phyloP scores from a whole-genome alignment of 2,797 vertebrate species.

The Urophycis tenuis region DNA sequence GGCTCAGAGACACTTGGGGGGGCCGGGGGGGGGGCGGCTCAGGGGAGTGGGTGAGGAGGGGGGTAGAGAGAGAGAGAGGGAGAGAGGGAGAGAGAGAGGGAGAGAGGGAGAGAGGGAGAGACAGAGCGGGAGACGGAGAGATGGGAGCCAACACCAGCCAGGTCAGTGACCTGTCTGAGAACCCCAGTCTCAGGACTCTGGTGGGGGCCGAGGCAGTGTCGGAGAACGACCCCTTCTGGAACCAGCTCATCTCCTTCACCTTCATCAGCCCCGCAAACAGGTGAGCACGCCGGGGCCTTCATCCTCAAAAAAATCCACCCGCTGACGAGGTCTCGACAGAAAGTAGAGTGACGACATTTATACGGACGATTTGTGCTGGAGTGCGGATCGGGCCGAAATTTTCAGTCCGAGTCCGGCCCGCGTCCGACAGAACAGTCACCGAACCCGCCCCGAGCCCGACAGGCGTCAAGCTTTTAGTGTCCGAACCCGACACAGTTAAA shows the following conservation, averaged over 20 bases:
- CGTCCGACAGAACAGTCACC: too few relatives aligned
- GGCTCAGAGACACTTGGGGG: background rate
- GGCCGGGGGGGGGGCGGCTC: background rate
- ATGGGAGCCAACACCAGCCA: slow-evolving; percentile 97
- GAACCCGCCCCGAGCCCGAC: too few relatives aligned
- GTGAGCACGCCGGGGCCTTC: slow-evolving; percentile 54
- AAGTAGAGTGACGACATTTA: too few relatives aligned
- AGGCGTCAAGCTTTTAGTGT: too few relatives aligned
- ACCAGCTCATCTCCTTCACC: slow-evolving; percentile 96
- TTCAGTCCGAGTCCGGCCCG: too few relatives aligned
- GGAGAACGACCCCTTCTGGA: slow-evolving; percentile 97
- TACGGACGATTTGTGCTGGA: background rate
- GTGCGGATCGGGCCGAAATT: background rate
- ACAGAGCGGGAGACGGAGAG: slow-evolving; percentile 44
- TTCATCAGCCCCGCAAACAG: slow-evolving; percentile 90
- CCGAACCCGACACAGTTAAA: too few relatives aligned
- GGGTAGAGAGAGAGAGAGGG: too few relatives aligned
- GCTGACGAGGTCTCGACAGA: too few relatives aligned
- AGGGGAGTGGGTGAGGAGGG: slow-evolving; percentile 21
- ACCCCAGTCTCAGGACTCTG: slow-evolving; percentile 81
- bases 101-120: background rate
- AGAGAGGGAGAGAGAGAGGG: too few relatives aligned
- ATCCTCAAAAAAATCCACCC: background rate
- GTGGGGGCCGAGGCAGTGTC: slow-evolving; percentile 85
- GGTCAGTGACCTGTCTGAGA: slow-evolving; percentile 85